Evolutionary conservation across 2,797 vertebrate species (phyloP).

Genomic region (Strix occidentalis): DNA sequence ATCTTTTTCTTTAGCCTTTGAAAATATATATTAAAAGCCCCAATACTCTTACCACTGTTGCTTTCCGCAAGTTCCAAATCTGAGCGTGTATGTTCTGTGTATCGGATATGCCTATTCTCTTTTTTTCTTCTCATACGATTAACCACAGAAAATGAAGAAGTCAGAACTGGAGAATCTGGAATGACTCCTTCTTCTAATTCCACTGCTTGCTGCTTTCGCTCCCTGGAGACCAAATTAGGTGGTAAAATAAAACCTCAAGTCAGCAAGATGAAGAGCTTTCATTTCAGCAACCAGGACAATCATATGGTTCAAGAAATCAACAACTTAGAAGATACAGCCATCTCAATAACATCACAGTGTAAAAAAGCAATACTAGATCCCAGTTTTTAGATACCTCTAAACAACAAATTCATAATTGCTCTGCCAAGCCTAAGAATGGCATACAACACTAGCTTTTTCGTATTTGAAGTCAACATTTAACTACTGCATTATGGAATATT

Average conservation of each 20-base stretch:
- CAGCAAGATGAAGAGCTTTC: background rate
- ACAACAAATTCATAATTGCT: background rate
- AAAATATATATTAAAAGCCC: background rate
- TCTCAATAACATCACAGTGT: background rate
- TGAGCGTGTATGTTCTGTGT: slow-evolving; percentile 76
- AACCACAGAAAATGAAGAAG: slow-evolving; percentile 79
- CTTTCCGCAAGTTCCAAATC: slow-evolving; percentile 47
- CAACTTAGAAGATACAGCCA: background rate
- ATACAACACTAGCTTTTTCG: background rate
- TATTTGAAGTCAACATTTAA: background rate
- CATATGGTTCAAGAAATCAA: background rate
- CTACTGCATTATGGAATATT: background rate
- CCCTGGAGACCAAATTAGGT: slow-evolving; percentile 41
- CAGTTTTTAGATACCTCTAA: background rate
- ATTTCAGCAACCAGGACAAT: background rate
- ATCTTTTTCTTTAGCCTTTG: background rate
- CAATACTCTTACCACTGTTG: slow-evolving; percentile 60
- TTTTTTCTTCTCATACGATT: slow-evolving; percentile 86
- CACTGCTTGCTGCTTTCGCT: slow-evolving; percentile 48
- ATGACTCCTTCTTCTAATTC: slow-evolving; percentile 87
- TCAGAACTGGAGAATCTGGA: slow-evolving; percentile 86
- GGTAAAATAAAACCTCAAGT: background rate
- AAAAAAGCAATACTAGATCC: background rate
- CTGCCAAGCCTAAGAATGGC: background rate
- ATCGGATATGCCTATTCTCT: slow-evolving; percentile 79